Base-by-base conservation (phyloP, 2,113 vertebrate genomes). In the Phodopus roborovskii region DNA sequence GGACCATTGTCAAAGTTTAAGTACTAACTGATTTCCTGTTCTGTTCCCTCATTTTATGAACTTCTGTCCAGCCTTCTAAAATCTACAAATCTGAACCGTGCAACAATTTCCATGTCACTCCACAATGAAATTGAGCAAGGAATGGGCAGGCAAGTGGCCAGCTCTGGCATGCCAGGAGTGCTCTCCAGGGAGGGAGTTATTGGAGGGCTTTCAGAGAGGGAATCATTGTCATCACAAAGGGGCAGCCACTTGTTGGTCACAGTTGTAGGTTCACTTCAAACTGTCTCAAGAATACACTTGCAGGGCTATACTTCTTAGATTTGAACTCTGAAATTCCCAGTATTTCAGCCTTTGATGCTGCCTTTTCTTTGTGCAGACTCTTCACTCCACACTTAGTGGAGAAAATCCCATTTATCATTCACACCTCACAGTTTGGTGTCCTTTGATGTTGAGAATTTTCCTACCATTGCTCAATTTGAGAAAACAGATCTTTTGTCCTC, bases 1-100 rank as follows among this genome's bases (percentile, higher is more conserved):
- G 33, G 19, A 7, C 6, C 33, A 71, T 33, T 88, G 91, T 70
- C 60, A 81, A 71, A 82, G 60, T 62, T 1, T 53, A 79, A 87
- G 42, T 39, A 85, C 71, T 70, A 74, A 85, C 42, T 83, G 94
- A 81, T 8, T 91, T 92, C n/a, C 64, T 75, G 26, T 74, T 89
- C 45, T 75, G 20, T 33, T 50, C 13, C 48, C 33, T 75, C 42
- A 39, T 45, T 60, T 20, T 39, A 30, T 87, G 3, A 48, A 30
- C 56, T 92, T 93, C 75, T 33, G 82, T 62, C 12, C 33, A 60
- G 24, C 17, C 22, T 83, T 48, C 42, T 79, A 62, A 90, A 75
- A 66, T 75, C 60, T 56, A 60, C 53, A 68, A 77, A 90, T 50
- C 22, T 77, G 26, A 94, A 39, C 53, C 17, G 58, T 53, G 48